Evolutionary conservation across 2,113 vertebrate genomes (phyloP), one percentile per base, ranked within the genome.

Genomic region (Scomber colias): DNA sequence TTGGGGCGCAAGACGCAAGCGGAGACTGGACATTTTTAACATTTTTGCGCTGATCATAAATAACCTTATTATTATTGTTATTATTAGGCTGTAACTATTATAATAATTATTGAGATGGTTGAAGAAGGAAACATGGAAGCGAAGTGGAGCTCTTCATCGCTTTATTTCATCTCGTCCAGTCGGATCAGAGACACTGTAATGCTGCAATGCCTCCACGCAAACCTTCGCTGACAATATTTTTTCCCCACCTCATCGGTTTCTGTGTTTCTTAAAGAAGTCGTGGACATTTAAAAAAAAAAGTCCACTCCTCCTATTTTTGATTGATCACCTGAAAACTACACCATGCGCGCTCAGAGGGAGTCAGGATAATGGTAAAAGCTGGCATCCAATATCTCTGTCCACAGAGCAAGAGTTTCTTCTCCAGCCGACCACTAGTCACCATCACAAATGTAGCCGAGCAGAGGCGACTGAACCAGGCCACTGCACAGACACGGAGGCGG

Each of bases 401-500:
- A 21, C 30, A 15, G 46, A 82, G 31, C 61, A 71, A 46, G 72
- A 77, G 72, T 71, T 59, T 71, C n/a, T 77, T 51, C 54, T 75
- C 76, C 27, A 24, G 13, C 35, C 51, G 30, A 48, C 44, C 62
- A 30, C 74, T 44, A 57, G 74, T 70, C 72, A 44, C 71, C 78
- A 70, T 86, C 84, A 64, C 83, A 46, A 30, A 89, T 82, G 83
- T 66, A 83, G 73, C 81, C 79, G 75, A 31, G 27, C 82, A 61
- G 71, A 81, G 77, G 77, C 44, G 81, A 87, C 75, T 77, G 81
- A 75, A 71, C 19, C 72, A 90, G 92, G 86, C 90, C 88, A 82
- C 81, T 74, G 81, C 87, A 51, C 77, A 57, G 35, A 76, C 51
- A 82, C 84, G 67, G 79, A 86, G 69, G 86, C 77, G 75, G 67